A percentile compares a stretch with the other conserved stretches of the same genome.
Evolutionary conservation across 2,113 vertebrate species (phyloP).

Genomic region (Columba janthina): DNA sequence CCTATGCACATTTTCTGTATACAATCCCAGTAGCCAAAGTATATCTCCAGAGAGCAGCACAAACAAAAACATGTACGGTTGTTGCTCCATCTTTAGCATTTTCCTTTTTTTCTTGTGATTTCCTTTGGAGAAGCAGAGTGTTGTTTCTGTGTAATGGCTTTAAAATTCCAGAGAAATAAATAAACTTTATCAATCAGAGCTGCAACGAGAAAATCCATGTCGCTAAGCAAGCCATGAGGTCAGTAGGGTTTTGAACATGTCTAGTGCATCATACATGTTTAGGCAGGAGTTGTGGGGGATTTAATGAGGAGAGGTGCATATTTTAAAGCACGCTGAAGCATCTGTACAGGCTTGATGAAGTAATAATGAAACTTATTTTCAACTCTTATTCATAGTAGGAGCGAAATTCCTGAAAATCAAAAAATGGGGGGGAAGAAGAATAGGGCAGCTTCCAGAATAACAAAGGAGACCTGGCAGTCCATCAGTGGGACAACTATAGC

Average conservation of each 20-base stretch:
- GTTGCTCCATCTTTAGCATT: background rate
- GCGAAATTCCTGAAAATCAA: background rate
- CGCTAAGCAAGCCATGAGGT: background rate
- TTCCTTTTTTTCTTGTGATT: background rate
- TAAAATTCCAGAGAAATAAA: background rate
- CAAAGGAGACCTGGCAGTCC: background rate
- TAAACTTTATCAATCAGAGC: background rate
- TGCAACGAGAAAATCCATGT: background rate
- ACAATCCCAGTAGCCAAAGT: background rate
- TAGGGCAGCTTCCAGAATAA: background rate
- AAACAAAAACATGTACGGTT: background rate
- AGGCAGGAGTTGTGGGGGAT: background rate
- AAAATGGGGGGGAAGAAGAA: background rate
- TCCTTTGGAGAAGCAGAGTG: background rate
- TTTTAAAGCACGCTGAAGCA: background rate
- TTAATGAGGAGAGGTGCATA: background rate
- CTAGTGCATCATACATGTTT: background rate
- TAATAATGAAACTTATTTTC: background rate
- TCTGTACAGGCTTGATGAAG: background rate
- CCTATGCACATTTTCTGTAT: background rate
- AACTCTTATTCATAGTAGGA: constrained; percentile 31
- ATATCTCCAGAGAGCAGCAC: background rate
- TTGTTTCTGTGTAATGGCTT: background rate
- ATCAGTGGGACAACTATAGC: background rate
- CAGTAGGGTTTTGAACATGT: background rate